Evolutionary conservation across 1,140 invertebrate species (phyloP), one percentile per base, ranked within the genome.

Genomic region (Drosophila jambulina): DNA sequence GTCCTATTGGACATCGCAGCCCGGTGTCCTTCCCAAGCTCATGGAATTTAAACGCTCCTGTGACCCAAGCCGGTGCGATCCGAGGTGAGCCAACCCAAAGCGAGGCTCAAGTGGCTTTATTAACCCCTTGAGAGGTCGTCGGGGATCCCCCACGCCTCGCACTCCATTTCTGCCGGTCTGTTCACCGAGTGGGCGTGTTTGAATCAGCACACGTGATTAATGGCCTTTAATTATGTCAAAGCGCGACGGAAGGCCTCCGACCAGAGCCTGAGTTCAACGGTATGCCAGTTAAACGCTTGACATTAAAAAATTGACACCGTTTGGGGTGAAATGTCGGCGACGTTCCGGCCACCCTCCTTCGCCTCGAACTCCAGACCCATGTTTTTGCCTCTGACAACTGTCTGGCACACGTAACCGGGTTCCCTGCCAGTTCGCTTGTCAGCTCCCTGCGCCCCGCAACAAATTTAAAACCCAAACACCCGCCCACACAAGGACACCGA

Each of bases 281-380:
- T 64, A 84, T 83, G 84, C 75, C 78, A 82, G 85, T 90, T 90
- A 90, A 85, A 75, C 85, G 81, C 78, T 90, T 90, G 85, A 91
- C 85, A 91, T 90, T 90, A 91, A 91, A 92, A 91, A 92, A 85
- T 91, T 92, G 91, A 92, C 91, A 92, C 91, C 83, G 83, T 91
- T 88, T 75, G 78, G 86, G 85, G 82, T 88, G 80, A 91, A 82
- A 92, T 91, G 83, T 87, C 78, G 82, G 79, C 84, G 78, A 76
- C 82, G 72, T 68, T 76, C 58, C 43, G 46, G 23, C 48, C 62
- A 25, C 68, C 46, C 59, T 40, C 57, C 45, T 42, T 21, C 25
- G 15, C 19, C 23, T 19, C 21, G 25, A 21, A n/a, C n/a, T 25
- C 29, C 63, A 40, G 70, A 67, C 25, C 43, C 54, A 72, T 58